These are phyloP conservation scores for Tachystola acroxantha DNA, from an alignment of 2,888 invertebrate genomes.

Conservation along the genomic window DNA sequence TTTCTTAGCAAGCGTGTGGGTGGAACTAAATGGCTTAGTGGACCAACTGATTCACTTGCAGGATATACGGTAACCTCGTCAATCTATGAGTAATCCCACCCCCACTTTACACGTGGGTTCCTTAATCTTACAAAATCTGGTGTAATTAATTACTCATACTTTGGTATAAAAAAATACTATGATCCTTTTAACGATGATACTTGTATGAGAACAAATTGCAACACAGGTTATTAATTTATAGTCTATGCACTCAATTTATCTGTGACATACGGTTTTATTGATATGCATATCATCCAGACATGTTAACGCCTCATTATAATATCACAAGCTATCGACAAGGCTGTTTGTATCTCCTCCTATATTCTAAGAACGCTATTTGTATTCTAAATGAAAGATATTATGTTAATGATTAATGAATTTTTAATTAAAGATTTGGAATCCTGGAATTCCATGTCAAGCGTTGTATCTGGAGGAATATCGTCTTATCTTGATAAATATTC, in stretches of 20 bases:
- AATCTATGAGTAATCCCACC: conserved; percentile 45
- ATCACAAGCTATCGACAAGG: conserved; percentile 16
- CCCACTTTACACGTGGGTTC: conserved; percentile 20
- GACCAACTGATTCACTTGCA: conserved; percentile 34
- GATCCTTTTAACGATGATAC: too few relatives aligned
- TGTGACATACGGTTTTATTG: conserved; percentile 17
- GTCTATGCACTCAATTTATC: conserved; percentile 15
- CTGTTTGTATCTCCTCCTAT: conserved; percentile 10
- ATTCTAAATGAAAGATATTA: conserved; percentile 8
- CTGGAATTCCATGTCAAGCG: too few relatives aligned
- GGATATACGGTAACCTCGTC: conserved; percentile 32
- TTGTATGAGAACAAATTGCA: too few relatives aligned
- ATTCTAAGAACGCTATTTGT: conserved; percentile 1
- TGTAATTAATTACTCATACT: conserved; percentile 19
- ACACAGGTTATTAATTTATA: too few relatives aligned
- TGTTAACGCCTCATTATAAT: conserved; percentile 19
- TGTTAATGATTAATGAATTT: too few relatives aligned
- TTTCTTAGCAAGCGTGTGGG: conserved; percentile 13
- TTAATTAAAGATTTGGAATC: too few relatives aligned
- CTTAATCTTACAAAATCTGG: conserved; percentile 7
- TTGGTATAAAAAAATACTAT: too few relatives aligned
- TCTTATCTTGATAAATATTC: too few relatives aligned
- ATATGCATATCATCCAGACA: conserved; percentile 22
- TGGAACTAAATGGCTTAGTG: conserved; percentile 9
- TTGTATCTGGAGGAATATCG: too few relatives aligned